phyloP scores from a whole-genome alignment of 2,888 invertebrate genomes.

The Taphrorychus bicolor region DNA sequence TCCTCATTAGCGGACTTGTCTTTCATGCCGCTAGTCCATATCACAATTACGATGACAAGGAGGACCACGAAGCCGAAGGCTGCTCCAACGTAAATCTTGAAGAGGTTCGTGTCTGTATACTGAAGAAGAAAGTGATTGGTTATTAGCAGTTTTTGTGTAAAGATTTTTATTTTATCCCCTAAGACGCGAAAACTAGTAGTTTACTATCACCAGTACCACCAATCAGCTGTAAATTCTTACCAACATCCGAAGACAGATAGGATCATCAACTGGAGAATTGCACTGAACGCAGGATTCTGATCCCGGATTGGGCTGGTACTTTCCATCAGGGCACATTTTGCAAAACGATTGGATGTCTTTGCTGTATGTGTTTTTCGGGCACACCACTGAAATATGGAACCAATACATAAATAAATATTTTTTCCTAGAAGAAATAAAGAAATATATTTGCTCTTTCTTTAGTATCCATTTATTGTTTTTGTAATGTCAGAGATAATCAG shows the following conservation, averaged over 20 bases:
- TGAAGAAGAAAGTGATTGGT: slow-evolving; percentile 34
- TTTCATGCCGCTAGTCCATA: slow-evolving; percentile 41
- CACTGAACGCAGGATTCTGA: slow-evolving; percentile 55
- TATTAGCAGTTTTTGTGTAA: too few species aligned
- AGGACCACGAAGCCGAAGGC: slow-evolving; percentile 46
- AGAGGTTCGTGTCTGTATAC: slow-evolving; percentile 49
- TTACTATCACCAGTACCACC: too few species aligned
- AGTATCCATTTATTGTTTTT: too few species aligned
- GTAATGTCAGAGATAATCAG: too few species aligned
- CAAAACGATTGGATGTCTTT: slow-evolving; percentile 55
- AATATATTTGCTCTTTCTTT: too few species aligned
- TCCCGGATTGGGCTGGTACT: slow-evolving; percentile 56
- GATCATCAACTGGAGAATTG: slow-evolving; percentile 55
- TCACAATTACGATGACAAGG: slow-evolving; percentile 42
- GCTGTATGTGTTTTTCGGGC: slow-evolving; percentile 55
- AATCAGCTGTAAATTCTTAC: slow-evolving; percentile 40
- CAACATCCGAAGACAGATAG: slow-evolving; percentile 53
- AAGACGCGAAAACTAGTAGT: not conserved
- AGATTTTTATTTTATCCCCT: too few species aligned
- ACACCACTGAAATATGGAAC: slow-evolving; percentile 52
- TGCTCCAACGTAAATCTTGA: slow-evolving; percentile 50
- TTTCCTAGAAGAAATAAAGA: too few species aligned
- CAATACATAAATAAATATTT: too few species aligned
- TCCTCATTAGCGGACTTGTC: slow-evolving; percentile 1
- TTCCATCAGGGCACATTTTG: slow-evolving; percentile 53